Percentiles rank a stretch among this genome's conserved stretches.
Evolutionary conservation across 1,140 invertebrate genomes (phyloP).

Genomic region (Theocolax elegans): DNA sequence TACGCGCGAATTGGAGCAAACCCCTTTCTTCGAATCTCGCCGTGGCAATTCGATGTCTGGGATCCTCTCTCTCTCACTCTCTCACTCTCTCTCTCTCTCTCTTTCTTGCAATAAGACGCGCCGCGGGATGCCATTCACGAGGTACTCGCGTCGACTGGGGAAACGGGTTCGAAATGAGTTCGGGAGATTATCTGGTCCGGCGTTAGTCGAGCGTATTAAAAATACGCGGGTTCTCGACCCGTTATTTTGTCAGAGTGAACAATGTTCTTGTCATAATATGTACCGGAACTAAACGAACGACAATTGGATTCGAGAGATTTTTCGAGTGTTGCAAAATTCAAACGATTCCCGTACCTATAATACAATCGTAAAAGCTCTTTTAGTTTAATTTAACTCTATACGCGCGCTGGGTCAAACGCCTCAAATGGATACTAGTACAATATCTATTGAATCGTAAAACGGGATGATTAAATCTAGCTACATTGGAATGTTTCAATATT

Average conservation of each 20-base stretch:
- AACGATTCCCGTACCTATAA: no score
- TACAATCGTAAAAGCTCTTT: no score
- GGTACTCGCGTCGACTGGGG: conserved; percentile 49
- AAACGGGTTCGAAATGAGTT: conserved; percentile 57
- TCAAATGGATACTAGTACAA: no score
- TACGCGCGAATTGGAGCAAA: conserved; percentile 51
- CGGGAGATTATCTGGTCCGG: conserved; percentile 52
- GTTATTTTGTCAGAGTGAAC: conserved; percentile 51
- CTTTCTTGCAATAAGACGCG: conserved; percentile 42
- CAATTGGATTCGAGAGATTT: conserved; percentile 21
- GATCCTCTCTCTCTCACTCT: no score
- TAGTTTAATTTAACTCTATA: no score
- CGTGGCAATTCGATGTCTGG: conserved; percentile 42
- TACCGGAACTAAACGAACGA: conserved; percentile 16
- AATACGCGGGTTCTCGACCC: conserved; percentile 42
- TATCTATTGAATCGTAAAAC: no score
- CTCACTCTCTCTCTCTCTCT: no score
- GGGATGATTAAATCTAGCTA: no score
- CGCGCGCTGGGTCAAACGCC: no score
- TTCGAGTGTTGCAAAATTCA: no score
- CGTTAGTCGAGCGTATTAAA: conserved; percentile 50
- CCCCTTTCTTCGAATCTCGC: conserved; percentile 49
- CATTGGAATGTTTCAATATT: no score
- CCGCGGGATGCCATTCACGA: conserved; percentile 55
- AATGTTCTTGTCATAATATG: conserved; percentile 56